phyloP scores from a whole-genome alignment of 2,888 invertebrate species.

The Lasioglossum lativentre region DNA sequence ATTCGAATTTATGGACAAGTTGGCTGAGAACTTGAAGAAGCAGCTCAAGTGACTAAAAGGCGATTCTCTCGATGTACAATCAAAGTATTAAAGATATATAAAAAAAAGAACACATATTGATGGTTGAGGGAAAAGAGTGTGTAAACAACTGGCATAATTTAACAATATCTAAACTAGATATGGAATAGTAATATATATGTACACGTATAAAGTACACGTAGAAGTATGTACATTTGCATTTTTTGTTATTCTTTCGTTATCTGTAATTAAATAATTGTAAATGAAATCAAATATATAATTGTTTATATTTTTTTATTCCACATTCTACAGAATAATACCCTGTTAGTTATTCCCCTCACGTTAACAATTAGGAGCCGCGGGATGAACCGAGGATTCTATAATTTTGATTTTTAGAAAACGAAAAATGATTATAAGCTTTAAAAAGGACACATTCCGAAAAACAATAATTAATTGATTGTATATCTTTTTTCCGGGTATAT shows the following conservation, averaged over 20 bases:
- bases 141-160: not conserved
- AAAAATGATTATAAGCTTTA: not conserved
- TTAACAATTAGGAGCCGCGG: not conserved
- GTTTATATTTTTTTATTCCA: not conserved
- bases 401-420: not conserved
- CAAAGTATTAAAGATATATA: slow-evolving; percentile 59
- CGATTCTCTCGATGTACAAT: not conserved
- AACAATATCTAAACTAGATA: not conserved
- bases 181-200: not conserved
- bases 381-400: not conserved
- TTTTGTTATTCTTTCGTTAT: slow-evolving; percentile 9
- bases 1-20: slow-evolving; percentile 97
- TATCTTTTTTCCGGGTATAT: not conserved
- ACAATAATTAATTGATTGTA: not conserved
- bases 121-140: slow-evolving; percentile 38
- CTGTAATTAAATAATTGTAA: slow-evolving; percentile 24
- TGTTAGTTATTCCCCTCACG: not conserved
- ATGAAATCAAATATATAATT: not conserved
- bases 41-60: slow-evolving; percentile 56
- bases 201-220: too few species aligned
- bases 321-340: not conserved
- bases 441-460: not conserved
- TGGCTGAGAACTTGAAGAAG: slow-evolving; percentile 94
- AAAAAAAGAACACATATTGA: not conserved
- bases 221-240: not conserved